Conservation (phyloP, 2,888 invertebrate species). For the Blastobasis adustella region DNA sequence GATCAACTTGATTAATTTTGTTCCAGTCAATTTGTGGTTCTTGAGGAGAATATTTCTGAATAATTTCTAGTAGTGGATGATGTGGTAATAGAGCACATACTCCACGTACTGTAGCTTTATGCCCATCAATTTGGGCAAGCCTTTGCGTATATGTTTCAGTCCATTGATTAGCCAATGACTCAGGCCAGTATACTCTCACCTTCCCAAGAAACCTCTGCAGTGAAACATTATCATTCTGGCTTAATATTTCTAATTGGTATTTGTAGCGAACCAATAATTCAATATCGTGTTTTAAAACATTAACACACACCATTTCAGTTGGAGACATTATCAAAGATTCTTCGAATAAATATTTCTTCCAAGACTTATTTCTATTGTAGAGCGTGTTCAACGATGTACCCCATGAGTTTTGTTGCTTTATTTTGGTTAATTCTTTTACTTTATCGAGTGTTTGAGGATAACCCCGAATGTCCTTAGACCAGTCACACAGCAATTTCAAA, state of each 20-base stretch:
- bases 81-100: slow-evolving; percentile 35
- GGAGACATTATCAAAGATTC: slow-evolving; percentile 40
- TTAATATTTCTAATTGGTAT: slow-evolving; percentile 25
- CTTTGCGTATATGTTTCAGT: slow-evolving; percentile 22
- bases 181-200: slow-evolving; percentile 45
- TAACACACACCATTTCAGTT: slow-evolving; percentile 37
- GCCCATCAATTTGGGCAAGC: slow-evolving; percentile 25
- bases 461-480: slow-evolving; percentile 36
- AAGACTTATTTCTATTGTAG: slow-evolving; percentile 47
- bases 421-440: slow-evolving; percentile 32
- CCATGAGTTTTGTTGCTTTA: slow-evolving; percentile 33
- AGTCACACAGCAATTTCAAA: slow-evolving; percentile 34
- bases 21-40: slow-evolving; percentile 43
- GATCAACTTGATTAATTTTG: slow-evolving; percentile 31
- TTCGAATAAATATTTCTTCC: slow-evolving; percentile 45
- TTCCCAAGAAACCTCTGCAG: slow-evolving; percentile 32
- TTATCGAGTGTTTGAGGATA: slow-evolving; percentile 33
- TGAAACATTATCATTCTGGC: slow-evolving; percentile 25
- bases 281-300: slow-evolving; percentile 51
- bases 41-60: slow-evolving; percentile 40
- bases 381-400: slow-evolving; percentile 25
- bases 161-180: slow-evolving; percentile 35
- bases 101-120: slow-evolving; percentile 35
- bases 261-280: slow-evolving; percentile 28
- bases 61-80: slow-evolving; percentile 26